phyloP scores from a whole-genome alignment of 2,797 vertebrate species.

The Syndactyla subalaris region DNA sequence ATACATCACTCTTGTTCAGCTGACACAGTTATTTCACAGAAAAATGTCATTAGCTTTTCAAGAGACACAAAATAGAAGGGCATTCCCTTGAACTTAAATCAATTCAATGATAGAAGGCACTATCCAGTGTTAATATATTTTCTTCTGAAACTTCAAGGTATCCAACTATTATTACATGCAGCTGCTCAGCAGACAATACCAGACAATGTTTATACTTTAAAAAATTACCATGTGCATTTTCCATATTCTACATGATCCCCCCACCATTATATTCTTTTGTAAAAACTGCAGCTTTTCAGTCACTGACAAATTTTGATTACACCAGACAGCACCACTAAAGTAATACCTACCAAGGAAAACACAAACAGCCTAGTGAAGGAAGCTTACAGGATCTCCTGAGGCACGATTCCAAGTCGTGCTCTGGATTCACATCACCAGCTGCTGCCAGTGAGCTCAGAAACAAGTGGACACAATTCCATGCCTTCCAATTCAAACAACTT shows the following conservation, averaged over 20 bases:
- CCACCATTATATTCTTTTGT: not conserved
- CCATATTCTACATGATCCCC: not conserved
- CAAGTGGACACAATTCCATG: rapidly evolving
- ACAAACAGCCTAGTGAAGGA: not conserved
- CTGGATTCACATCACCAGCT: not conserved
- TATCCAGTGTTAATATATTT: not conserved
- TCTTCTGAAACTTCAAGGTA: not conserved
- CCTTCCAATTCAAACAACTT: not conserved
- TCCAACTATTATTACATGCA: not conserved
- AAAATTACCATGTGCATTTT: not conserved
- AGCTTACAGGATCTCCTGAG: not conserved
- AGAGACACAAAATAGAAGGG: not conserved
- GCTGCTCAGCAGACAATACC: not conserved
- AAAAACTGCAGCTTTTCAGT: not conserved
- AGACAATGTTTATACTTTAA: not conserved
- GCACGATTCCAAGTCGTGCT: rapidly evolving
- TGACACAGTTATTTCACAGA: not conserved
- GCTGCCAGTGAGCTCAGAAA: not conserved
- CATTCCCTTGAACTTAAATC: slow-evolving; percentile 10
- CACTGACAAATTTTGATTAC: not conserved
- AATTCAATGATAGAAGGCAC: not conserved
- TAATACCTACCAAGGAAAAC: not conserved
- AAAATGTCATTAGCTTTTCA: not conserved
- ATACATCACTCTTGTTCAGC: not conserved
- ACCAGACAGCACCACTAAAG: not conserved